Percentiles rank a stretch among this genome's conserved stretches.
These are phyloP conservation scores for Seriola rivoliana DNA, from an alignment of 2,113 vertebrate species.

Conservation along the genomic window DNA sequence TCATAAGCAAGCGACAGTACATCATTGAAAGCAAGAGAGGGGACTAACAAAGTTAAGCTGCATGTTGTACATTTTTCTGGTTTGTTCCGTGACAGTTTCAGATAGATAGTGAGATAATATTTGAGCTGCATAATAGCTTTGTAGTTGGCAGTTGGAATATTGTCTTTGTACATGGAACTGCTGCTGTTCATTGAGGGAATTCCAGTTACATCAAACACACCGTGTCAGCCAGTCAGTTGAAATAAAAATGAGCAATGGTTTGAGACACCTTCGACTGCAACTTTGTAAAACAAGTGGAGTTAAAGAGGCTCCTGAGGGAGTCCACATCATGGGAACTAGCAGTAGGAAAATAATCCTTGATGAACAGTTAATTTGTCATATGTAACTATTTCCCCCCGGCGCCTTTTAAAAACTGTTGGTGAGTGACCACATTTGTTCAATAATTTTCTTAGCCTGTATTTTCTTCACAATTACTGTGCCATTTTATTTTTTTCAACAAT, in stretches of 20 bases:
- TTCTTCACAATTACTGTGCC: conserved; percentile 3
- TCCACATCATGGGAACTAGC: conserved; percentile 33
- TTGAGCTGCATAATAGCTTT: conserved; percentile 45
- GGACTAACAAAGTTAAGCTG: not conserved
- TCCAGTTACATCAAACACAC: conserved; percentile 28
- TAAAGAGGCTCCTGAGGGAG: conserved; percentile 21
- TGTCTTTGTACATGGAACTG: conserved; percentile 43
- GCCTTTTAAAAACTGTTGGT: conserved; percentile 3
- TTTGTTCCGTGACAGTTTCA: conserved; percentile 8
- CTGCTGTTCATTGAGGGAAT: conserved; percentile 26
- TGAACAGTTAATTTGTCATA: conserved; percentile 44
- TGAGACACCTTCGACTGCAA: conserved; percentile 48
- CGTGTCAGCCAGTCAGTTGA: conserved; percentile 21
- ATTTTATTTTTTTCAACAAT: conserved; percentile 10
- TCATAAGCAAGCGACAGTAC: too few species aligned
- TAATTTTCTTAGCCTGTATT: conserved; percentile 19
- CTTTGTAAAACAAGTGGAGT: conserved; percentile 31
- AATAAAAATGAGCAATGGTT: conserved; percentile 43
- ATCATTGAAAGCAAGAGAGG: not conserved
- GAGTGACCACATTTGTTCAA: conserved; percentile 5
- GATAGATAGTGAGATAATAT: conserved; percentile 41
- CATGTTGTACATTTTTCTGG: conserved; percentile 14
- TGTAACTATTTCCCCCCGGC: not conserved
- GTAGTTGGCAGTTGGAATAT: conserved; percentile 27
- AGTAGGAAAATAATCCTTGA: conserved; percentile 22